Evolutionary conservation across 2,888 invertebrate genomes (phyloP), one percentile per base, ranked within the genome.

Genomic region (Bombylius discolor): DNA sequence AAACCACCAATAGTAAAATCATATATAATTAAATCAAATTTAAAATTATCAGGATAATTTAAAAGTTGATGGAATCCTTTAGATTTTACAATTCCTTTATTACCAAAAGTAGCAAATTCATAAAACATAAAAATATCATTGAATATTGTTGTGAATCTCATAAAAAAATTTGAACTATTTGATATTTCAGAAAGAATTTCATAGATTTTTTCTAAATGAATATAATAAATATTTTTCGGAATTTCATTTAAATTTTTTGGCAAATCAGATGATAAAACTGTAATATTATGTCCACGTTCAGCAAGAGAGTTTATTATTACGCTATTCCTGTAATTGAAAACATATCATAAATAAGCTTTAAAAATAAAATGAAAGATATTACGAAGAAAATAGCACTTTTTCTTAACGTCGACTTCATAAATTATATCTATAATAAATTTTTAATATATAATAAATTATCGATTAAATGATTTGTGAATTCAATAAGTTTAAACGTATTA

Each of bases 21-120:
- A 13, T 64, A 58, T 4, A 70, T 54, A 13, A 70, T 64, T 6
- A 66, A 48, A 58, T 70, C 70, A 55, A 69, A 67, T 51, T 65
- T 64, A 53, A 66, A 68, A 56, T 66, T 61, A 44, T 63, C 51
- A 0, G 68, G 65, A 58, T 70, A 66, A 34, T 65, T 61, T 49
- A 65, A 53, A 5, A 67, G 57, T 14, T 52, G 54, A 39, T 64
- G 53, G 14, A 68, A 63, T 3, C 68, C 68, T 11, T 65, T 62
- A 0, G 68, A 62, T 47, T 60, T 42, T 0, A 60, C 8, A 5
- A 53, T 56, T 4, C 60, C 62, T n/a, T 53, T 49, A 52, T 63
- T 64, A 14, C 55, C 46, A 0, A 53, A 47, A 49, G 58, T 49
- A 44, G 54, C 52, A 49, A 53, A 64, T 14, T 56, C 52, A 36